A percentile compares a stretch with the other conserved stretches of the same genome.
These are phyloP conservation scores for Dryococelus australis DNA, from an alignment of 2,888 invertebrate species.

Conservation along the genomic window DNA sequence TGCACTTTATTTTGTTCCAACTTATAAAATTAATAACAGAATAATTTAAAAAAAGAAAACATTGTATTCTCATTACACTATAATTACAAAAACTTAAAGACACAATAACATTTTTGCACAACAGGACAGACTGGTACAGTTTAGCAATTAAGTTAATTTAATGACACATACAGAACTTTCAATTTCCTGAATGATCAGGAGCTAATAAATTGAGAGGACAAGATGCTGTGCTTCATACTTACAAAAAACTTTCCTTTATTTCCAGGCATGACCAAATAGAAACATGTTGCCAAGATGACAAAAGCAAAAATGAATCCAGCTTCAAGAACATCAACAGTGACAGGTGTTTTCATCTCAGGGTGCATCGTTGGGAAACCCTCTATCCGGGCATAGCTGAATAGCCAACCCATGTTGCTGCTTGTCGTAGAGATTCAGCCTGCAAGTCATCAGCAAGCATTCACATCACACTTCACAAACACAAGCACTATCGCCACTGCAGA, in stretches of 20 bases:
- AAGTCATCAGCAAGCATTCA: neutral
- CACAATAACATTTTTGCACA: too few relatives aligned
- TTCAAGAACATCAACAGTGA: conserved; percentile 60
- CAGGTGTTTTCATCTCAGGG: conserved; percentile 55
- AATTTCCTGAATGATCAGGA: too few relatives aligned
- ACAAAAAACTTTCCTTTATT: conserved; percentile 49
- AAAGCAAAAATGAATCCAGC: conserved; percentile 58
- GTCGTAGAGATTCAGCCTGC: neutral
- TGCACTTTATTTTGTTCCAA: too few relatives aligned
- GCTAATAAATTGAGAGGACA: too few relatives aligned
- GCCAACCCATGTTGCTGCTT: conserved; percentile 25
- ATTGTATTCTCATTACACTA: too few relatives aligned
- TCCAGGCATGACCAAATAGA: conserved; percentile 56
- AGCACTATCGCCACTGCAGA: too few relatives aligned
- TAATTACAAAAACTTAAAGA: too few relatives aligned
- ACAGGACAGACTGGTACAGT: too few relatives aligned
- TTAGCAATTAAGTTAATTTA: too few relatives aligned
- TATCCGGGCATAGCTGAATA: conserved; percentile 30
- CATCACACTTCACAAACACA: neutral
- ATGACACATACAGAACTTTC: too few relatives aligned
- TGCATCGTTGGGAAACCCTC: conserved; percentile 60
- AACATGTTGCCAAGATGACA: conserved; percentile 56
- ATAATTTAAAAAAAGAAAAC: too few relatives aligned
- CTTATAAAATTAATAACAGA: too few relatives aligned
- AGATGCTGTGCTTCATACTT: conserved; percentile 35